phyloP scores from a whole-genome alignment of 2,113 vertebrate species.

The Amazona guildingii region DNA sequence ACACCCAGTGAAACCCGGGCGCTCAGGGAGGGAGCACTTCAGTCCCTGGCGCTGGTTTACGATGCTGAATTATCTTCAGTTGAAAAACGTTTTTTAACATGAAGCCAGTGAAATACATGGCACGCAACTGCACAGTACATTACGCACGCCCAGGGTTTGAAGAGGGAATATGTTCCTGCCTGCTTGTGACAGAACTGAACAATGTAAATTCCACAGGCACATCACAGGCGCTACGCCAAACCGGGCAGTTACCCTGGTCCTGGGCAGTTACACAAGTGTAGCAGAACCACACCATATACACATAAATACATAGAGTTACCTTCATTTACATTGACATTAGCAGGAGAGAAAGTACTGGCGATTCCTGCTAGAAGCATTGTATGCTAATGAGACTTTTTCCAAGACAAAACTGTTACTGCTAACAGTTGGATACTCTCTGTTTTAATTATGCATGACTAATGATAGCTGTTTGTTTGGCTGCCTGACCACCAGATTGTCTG shows the following conservation, averaged over 20 bases:
- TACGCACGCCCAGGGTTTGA: not conserved
- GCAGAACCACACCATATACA: not conserved
- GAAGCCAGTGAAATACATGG: not conserved
- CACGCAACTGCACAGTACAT: not conserved
- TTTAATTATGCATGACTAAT: constrained; percentile 63
- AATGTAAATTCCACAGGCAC: not conserved
- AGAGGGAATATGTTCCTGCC: not conserved
- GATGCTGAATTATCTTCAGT: not conserved
- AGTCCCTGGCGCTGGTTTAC: not conserved
- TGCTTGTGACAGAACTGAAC: not conserved
- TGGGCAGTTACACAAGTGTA: not conserved
- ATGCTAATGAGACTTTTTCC: not conserved
- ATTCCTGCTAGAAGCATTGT: not conserved
- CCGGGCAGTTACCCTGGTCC: not conserved
- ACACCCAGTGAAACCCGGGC: accelerated
- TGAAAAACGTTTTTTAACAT: not conserved
- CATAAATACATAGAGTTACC: not conserved
- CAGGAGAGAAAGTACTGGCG: not conserved
- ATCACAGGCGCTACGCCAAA: not conserved
- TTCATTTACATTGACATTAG: not conserved
- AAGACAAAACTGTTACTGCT: constrained; percentile 9
- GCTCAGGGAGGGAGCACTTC: not conserved
- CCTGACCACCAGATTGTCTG: constrained; percentile 53
- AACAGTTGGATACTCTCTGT: constrained; percentile 33
- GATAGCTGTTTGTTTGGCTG: constrained; percentile 45